Percentiles rank a stretch among this genome's conserved stretches.
Conservation (phyloP, 2,797 vertebrate genomes). For the Schizopygopsis pylzovi region DNA sequence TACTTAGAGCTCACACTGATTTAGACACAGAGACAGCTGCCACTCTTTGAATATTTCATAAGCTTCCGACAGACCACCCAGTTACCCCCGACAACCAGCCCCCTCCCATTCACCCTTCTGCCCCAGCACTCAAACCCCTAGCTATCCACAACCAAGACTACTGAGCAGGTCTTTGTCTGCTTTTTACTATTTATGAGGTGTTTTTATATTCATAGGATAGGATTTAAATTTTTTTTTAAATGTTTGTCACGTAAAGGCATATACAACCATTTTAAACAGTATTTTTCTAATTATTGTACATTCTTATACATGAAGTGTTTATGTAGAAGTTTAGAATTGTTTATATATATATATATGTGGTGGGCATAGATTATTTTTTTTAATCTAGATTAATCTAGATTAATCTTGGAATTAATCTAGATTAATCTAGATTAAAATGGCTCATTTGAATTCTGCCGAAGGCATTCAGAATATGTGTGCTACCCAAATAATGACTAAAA, state of each 20-base stretch:
- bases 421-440: too few species aligned
- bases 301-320: neutral
- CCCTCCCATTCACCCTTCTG: constrained; percentile 53
- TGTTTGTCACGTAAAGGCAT: neutral
- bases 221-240: neutral
- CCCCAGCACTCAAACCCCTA: constrained; percentile 42
- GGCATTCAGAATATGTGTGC: too few species aligned
- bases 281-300: neutral
- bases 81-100: constrained; percentile 52
- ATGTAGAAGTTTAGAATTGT: neutral
- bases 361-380: neutral
- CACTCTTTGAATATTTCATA: constrained; percentile 86
- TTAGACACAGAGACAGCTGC: constrained; percentile 84
- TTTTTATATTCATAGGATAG: neutral
- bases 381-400: too few species aligned
- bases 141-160: constrained; percentile 24
- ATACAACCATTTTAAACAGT: constrained; percentile 19
- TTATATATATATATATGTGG: neutral
- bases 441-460: too few species aligned
- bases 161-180: constrained; percentile 27
- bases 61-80: constrained; percentile 67
- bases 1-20: constrained; percentile 66
- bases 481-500: too few species aligned
- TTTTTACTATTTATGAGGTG: constrained; percentile 36
- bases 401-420: too few species aligned